Evolutionary conservation across 2,888 invertebrate genomes (phyloP).

Genomic region (Andrena fulva): DNA sequence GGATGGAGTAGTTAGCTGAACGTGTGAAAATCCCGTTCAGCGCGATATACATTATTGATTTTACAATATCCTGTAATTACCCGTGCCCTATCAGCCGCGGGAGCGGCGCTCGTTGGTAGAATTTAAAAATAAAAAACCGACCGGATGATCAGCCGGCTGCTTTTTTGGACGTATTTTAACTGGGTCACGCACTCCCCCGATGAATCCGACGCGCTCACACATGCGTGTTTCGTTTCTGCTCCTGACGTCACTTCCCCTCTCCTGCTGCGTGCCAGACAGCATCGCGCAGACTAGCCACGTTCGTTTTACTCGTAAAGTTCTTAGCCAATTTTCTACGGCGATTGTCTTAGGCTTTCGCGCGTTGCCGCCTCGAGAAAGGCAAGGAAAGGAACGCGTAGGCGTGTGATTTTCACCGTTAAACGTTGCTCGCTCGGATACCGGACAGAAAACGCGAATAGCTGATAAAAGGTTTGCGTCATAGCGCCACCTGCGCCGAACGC

Average conservation of each 20-base stretch:
- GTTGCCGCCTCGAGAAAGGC: too few species aligned
- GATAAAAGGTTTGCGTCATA: constrained; percentile 75
- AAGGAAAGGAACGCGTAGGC: neutral
- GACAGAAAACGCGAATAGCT: constrained; percentile 43
- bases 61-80: constrained; percentile 17
- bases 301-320: neutral
- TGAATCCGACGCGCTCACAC: constrained; percentile 34
- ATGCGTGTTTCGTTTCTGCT: constrained; percentile 67
- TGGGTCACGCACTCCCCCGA: constrained; percentile 57
- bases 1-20: constrained; percentile 19
- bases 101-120: neutral
- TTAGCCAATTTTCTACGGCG: neutral
- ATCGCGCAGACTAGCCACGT: constrained; percentile 23
- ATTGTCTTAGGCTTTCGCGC: neutral
- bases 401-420: constrained; percentile 23
- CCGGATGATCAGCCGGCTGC: constrained; percentile 26
- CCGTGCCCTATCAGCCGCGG: constrained; percentile 8
- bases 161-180: constrained; percentile 49
- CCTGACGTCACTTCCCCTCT: constrained; percentile 68
- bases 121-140: constrained; percentile 3
- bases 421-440: constrained; percentile 36
- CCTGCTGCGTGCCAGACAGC: constrained; percentile 46
- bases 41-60: constrained; percentile 41
- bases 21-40: constrained; percentile 32
- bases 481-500: constrained; percentile 74